Base-by-base conservation (phyloP, 2,113 vertebrate genomes). In the Chitala chitala region DNA sequence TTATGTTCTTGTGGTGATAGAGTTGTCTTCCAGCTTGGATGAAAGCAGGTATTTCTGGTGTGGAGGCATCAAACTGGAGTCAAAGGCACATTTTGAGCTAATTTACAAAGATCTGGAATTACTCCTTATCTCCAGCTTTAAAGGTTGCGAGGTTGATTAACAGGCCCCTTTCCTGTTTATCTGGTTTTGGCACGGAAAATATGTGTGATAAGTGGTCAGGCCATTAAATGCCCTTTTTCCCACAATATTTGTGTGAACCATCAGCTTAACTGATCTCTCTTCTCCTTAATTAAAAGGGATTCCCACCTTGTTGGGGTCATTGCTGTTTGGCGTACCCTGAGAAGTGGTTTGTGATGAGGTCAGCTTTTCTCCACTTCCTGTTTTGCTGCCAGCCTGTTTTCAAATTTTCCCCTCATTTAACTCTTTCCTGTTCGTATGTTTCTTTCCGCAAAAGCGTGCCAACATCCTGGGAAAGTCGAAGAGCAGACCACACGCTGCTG, bases 91-190 rank as follows among this genome's bases (percentile, higher is more conserved):
- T 90, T 86, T 85, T 84, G 73, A 89, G 87, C 88, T 91, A 90
- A 90, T 91, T 90, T 89, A 88, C 87, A 88, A 87, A 89, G 88
- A 89, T 89, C 86, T 86, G 42, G 78, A 88, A 87, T 89, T 85
- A 84, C 81, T 88, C 82, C 87, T 91, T 90, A 90, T 91, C 89
- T 90, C 48, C 77, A 83, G 89, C 89, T 90, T 90, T 87, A 89
- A 89, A 91, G 88, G 88, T 90, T 79, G 84, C 82, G 87, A 87
- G 89, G 88, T 91, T 91, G 89, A 91, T 91, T 90, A 91, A 90
- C 84, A 87, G 76, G 84, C 84, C 86, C 82, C 86, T 82, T 84
- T 87, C 83, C 87, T 89, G 89, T 91, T 91, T 91, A 91, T 91
- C 89, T 85, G 89, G 87, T 87, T 84, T 79, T 81, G 86, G 85